phyloP scores from a whole-genome alignment of 1,140 invertebrate genomes.

The Drosophila albomicans region DNA sequence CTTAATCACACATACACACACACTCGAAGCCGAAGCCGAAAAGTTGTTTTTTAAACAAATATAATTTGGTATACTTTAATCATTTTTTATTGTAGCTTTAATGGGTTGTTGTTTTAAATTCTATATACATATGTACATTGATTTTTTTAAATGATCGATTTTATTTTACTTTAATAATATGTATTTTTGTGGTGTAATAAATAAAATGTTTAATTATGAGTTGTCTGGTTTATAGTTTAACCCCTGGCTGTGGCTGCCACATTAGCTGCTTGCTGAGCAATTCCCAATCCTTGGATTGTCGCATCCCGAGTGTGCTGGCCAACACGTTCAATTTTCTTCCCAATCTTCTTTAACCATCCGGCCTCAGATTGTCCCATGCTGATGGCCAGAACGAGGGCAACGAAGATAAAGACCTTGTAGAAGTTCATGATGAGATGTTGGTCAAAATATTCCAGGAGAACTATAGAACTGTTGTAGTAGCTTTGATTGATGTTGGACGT shows the following conservation, averaged over 20 bases:
- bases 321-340: conserved; percentile 71
- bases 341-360: conserved; percentile 74
- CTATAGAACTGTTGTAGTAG: conserved; percentile 3
- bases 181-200: not conserved
- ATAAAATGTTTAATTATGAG: conserved; percentile 18
- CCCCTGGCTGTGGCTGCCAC: conserved; percentile 68
- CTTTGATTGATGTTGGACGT: conserved; percentile 21
- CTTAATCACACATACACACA: too few species aligned
- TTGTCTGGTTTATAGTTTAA: conserved; percentile 9
- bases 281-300: conserved; percentile 62
- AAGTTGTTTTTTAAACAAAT: too few species aligned
- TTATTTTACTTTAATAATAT: not conserved
- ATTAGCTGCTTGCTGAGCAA: conserved; percentile 76
- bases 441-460: not conserved
- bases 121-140: too few species aligned
- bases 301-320: conserved; percentile 74
- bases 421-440: conserved; percentile 67
- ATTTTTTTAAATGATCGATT: too few species aligned
- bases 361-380: conserved; percentile 70
- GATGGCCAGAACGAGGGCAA: conserved; percentile 70
- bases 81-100: too few species aligned
- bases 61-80: not conserved
- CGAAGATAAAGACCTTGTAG: conserved; percentile 68
- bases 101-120: not conserved
- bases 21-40: too few species aligned